phyloP scores from a whole-genome alignment of 2,797 vertebrate species.

The Prionace glauca region DNA sequence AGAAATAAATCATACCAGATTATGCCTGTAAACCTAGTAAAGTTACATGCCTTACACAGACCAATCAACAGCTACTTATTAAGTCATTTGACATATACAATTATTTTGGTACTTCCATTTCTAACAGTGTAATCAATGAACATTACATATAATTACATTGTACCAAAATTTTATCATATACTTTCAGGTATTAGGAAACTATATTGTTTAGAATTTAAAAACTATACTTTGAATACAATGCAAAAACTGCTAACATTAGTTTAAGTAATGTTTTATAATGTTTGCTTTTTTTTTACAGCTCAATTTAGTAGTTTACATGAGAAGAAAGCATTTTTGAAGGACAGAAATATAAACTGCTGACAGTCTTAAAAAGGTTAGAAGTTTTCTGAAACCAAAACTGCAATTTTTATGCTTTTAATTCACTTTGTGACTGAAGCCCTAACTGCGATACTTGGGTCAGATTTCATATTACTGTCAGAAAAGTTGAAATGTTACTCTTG shows the following conservation, averaged over 20 bases:
- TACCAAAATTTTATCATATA: too few relatives aligned
- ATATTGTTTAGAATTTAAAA: not conserved
- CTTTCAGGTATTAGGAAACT: not conserved
- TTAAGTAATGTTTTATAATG: not conserved
- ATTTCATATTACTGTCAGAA: not conserved
- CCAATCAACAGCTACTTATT: not conserved
- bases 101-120: not conserved
- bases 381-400: not conserved
- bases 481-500: not conserved
- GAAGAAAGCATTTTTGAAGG: not conserved
- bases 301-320: not conserved
- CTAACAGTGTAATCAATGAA: not conserved
- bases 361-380: not conserved
- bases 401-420: not conserved
- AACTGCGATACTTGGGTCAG: not conserved
- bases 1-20: not conserved
- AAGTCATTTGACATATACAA: not conserved
- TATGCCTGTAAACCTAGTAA: not conserved
- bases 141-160: not conserved
- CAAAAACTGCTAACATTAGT: not conserved
- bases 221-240: not conserved
- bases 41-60: not conserved
- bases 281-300: not conserved
- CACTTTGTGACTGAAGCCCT: not conserved
- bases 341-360: not conserved